phyloP scores from a whole-genome alignment of 1,140 invertebrate genomes.

The Drosophila navojoa region DNA sequence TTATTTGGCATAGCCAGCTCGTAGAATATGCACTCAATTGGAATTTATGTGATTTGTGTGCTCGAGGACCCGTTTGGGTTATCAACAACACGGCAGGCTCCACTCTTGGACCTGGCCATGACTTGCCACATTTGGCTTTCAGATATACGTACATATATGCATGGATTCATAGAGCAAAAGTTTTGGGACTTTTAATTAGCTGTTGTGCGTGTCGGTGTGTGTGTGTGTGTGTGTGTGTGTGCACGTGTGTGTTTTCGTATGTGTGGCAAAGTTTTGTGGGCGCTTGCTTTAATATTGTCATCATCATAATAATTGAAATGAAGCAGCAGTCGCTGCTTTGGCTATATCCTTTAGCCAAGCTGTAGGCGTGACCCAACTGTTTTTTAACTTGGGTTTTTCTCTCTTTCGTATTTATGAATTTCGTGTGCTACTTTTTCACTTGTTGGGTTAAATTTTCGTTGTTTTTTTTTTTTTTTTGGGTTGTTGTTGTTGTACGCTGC shows the following conservation, averaged over 20 bases:
- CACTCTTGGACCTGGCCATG: conserved; percentile 42
- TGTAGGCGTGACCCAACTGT: conserved; percentile 52
- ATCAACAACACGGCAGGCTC: conserved; percentile 76
- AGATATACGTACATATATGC: neutral
- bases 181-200: conserved; percentile 76
- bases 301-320: conserved; percentile 77
- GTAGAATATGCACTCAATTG: conserved; percentile 82
- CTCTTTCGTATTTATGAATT: conserved; percentile 49
- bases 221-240: conserved; percentile 27
- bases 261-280: conserved; percentile 50
- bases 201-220: conserved; percentile 11
- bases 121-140: conserved; percentile 75
- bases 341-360: conserved; percentile 36
- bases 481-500: conserved; percentile 39
- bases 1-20: conserved; percentile 61
- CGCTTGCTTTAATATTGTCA: conserved; percentile 72
- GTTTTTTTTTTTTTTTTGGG: no score
- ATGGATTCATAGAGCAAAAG: neutral
- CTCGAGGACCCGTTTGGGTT: conserved; percentile 79
- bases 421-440: conserved; percentile 68
- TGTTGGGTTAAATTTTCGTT: conserved; percentile 47
- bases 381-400: conserved; percentile 31
- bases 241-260: conserved; percentile 15
- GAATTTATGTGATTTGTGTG: conserved; percentile 83
- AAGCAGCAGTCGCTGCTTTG: conserved; percentile 40